Conservation (phyloP, 2,888 invertebrate species). For the Cephus nigrinus region DNA sequence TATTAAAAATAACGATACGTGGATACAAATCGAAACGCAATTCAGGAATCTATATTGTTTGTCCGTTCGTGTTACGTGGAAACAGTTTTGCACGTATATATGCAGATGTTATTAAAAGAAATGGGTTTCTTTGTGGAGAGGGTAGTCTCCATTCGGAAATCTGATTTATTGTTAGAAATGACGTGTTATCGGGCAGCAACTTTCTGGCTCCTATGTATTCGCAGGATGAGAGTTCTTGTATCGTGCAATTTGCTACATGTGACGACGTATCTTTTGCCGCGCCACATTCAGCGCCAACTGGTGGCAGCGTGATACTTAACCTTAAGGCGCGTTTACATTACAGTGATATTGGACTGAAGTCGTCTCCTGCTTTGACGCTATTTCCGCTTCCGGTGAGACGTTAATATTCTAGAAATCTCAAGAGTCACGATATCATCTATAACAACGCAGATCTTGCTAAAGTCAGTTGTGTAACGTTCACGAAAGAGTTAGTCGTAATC, state of each 20-base stretch:
- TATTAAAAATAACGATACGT: no score
- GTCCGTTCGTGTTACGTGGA: no score
- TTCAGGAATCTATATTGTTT: no score
- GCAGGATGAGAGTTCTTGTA: no score
- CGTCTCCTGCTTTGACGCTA: neutral
- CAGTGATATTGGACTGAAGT: neutral
- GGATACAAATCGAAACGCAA: no score
- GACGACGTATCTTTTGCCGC: neutral
- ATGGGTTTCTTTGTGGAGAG: no score
- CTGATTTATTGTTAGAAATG: no score
- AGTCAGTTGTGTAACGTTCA: neutral
- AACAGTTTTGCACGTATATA: no score
- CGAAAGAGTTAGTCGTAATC: slow-evolving; percentile 34
- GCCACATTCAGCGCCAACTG: neutral
- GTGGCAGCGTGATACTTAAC: neutral
- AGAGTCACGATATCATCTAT: neutral
- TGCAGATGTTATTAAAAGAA: no score
- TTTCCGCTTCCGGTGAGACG: neutral
- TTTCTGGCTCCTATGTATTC: no score
- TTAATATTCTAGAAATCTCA: neutral
- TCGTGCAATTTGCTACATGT: neutral
- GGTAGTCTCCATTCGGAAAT: no score
- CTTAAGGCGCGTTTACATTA: neutral
- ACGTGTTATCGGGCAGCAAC: no score
- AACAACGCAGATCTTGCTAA: neutral